These are phyloP conservation scores for Aphis craccivora DNA, from an alignment of 1,140 invertebrate genomes.

Conservation along the genomic window DNA sequence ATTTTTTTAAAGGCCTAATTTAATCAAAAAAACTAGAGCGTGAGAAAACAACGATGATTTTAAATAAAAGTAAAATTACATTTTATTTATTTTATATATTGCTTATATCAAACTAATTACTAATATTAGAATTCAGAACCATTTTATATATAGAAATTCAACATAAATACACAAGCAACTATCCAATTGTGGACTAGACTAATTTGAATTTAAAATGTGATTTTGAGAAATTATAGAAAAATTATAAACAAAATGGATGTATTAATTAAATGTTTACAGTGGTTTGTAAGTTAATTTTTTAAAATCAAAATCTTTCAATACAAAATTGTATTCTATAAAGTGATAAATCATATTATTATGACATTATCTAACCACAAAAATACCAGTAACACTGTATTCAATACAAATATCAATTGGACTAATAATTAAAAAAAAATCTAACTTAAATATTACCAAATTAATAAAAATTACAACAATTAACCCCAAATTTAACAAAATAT, in stretches of 20 bases:
- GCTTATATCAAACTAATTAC: too few relatives aligned
- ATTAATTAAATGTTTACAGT: neutral
- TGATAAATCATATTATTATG: neutral
- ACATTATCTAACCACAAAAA: neutral
- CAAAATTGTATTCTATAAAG: neutral
- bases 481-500: neutral
- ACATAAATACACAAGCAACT: too few relatives aligned
- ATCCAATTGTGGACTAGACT: neutral
- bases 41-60: too few relatives aligned
- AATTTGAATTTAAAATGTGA: too few relatives aligned
- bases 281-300: neutral
- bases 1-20: neutral
- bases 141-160: too few relatives aligned
- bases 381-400: neutral
- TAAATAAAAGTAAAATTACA: too few relatives aligned
- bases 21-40: neutral
- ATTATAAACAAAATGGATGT: neutral
- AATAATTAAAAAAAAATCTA: neutral
- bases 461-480: neutral
- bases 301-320: too few relatives aligned
- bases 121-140: too few relatives aligned
- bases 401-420: neutral
- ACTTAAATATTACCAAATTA: neutral
- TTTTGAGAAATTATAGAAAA: too few relatives aligned
- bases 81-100: too few relatives aligned